Conservation (phyloP, 2,888 invertebrate species). For the Stratiomys singularior region DNA sequence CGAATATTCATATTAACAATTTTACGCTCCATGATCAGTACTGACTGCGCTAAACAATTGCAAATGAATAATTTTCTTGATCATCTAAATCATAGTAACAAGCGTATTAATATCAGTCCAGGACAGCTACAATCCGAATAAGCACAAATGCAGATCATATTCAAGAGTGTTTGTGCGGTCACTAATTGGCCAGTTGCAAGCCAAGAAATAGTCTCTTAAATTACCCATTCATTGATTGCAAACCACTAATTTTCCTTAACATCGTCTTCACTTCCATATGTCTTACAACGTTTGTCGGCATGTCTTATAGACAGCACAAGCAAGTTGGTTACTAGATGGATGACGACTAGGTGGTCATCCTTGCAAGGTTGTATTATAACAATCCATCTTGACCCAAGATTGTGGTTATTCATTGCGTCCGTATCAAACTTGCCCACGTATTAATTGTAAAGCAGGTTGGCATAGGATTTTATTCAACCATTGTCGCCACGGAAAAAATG, state of each 20-base stretch:
- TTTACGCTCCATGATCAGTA: too few species aligned
- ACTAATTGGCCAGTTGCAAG: neutral
- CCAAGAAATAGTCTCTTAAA: neutral
- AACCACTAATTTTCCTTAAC: neutral
- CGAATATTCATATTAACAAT: too few species aligned
- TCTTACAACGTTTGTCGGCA: slow-evolving; percentile 15
- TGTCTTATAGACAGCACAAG: neutral
- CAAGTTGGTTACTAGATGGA: neutral
- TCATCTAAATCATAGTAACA: too few species aligned
- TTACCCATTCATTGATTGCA: neutral
- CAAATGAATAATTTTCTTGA: too few species aligned
- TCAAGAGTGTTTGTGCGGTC: neutral
- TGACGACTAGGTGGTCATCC: neutral
- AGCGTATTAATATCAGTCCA: too few species aligned
- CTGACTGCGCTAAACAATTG: too few species aligned
- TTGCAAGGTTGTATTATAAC: neutral
- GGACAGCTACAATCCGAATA: neutral
- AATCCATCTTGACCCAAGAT: slow-evolving; percentile 1
- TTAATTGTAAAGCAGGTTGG: too few species aligned
- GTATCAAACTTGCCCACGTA: neutral
- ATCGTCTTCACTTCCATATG: neutral
- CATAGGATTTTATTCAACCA: neutral
- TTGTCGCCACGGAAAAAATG: neutral
- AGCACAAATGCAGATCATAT: neutral
- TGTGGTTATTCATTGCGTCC: slow-evolving; percentile 22